Percentiles rank a stretch among this genome's conserved stretches.
phyloP scores from a whole-genome alignment of 2,797 vertebrate genomes.

The Telmatherina bonti region DNA sequence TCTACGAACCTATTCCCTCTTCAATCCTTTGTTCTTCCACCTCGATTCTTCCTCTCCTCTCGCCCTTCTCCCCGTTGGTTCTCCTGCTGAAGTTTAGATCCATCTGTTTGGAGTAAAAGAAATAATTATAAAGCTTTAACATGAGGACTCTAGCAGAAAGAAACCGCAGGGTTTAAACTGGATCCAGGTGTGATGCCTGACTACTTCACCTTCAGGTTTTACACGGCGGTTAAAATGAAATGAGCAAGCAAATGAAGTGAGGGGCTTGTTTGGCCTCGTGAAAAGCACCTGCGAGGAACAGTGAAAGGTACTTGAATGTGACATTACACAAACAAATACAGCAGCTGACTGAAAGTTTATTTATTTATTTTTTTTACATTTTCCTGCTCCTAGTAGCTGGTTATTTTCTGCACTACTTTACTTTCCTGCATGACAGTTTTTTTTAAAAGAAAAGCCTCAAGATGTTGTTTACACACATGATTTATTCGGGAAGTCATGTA shows the following conservation, averaged over 20 bases:
- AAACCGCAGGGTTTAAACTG: slow-evolving; percentile 55
- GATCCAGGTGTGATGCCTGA: slow-evolving; percentile 72
- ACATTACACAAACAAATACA: slow-evolving; percentile 43
- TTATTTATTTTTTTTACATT: not conserved
- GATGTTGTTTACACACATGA: slow-evolving; percentile 45
- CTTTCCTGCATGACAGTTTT: slow-evolving; percentile 51
- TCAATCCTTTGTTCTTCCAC: slow-evolving; percentile 17
- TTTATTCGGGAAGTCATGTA: slow-evolving; percentile 47
- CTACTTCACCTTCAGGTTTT: slow-evolving; percentile 45
- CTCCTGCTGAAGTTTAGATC: slow-evolving; percentile 57
- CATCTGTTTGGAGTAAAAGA: slow-evolving; percentile 63
- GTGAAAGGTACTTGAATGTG: slow-evolving; percentile 35
- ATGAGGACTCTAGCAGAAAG: slow-evolving; percentile 45
- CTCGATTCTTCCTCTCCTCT: slow-evolving; percentile 1
- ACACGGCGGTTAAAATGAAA: slow-evolving; percentile 43
- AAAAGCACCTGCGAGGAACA: slow-evolving; percentile 37
- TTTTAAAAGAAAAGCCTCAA: slow-evolving; percentile 41
- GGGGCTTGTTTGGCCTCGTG: slow-evolving; percentile 16
- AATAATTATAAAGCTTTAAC: slow-evolving; percentile 46
- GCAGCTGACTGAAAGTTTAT: slow-evolving; percentile 16
- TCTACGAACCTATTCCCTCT: slow-evolving; percentile 24
- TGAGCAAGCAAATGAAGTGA: slow-evolving; percentile 48
- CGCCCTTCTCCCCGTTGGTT: slow-evolving; percentile 13
- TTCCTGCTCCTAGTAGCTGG: slow-evolving; percentile 9
- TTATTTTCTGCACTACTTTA: no score